These are phyloP conservation scores for Dioctria rufipes DNA, from an alignment of 2,888 invertebrate species.

Conservation along the genomic window DNA sequence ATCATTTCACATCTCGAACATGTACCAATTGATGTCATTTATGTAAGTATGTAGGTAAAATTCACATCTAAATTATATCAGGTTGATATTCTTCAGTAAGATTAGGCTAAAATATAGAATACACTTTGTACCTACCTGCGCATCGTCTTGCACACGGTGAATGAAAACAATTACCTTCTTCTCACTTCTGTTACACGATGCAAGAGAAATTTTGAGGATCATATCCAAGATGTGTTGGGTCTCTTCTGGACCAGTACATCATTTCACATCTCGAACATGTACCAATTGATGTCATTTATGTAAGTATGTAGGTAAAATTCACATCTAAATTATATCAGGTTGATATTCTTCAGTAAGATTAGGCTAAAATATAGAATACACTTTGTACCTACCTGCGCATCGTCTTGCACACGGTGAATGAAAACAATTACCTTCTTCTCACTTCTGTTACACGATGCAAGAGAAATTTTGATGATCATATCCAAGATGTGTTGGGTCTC, in stretches of 20 bases:
- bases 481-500: conserved; percentile 67
- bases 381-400: conserved; percentile 40
- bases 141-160: conserved; percentile 56
- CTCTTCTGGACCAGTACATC: conserved; percentile 62
- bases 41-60: no score
- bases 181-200: conserved; percentile 55
- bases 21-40: neutral
- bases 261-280: conserved; percentile 67
- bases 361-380: no score
- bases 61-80: no score
- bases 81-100: conserved; percentile 58
- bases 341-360: conserved; percentile 58
- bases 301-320: no score
- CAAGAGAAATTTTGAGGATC: conserved; percentile 57
- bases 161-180: conserved; percentile 18
- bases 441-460: conserved; percentile 58
- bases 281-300: no score
- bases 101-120: no score
- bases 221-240: conserved; percentile 67
- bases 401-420: conserved; percentile 53
- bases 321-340: no score
- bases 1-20: conserved; percentile 69
- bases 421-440: conserved; percentile 24
- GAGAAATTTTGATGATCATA: conserved; percentile 51
- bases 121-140: conserved; percentile 1